A percentile compares a stretch with the other conserved stretches of the same genome.
Evolutionary conservation across 2,888 invertebrate genomes (phyloP).

Genomic region (Drosophila mercatorum): DNA sequence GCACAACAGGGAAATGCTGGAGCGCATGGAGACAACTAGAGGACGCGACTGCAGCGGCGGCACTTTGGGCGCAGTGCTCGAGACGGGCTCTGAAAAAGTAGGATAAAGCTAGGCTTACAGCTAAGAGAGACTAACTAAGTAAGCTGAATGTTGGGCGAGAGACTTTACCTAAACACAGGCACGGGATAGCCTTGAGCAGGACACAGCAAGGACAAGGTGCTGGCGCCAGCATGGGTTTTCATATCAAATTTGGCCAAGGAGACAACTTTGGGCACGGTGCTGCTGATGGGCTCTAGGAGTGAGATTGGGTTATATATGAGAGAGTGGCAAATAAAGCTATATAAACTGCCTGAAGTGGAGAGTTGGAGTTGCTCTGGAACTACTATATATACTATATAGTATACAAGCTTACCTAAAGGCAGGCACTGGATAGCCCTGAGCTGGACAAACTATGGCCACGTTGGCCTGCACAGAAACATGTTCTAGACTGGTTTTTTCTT

Average conservation of each 20-base stretch:
- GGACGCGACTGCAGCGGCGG: slow-evolving; percentile 85
- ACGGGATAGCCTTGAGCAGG: slow-evolving; percentile 87
- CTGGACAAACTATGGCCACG: slow-evolving; percentile 84
- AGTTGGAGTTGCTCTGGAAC: no score
- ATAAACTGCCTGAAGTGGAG: slow-evolving; percentile 25
- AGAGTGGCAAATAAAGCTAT: not conserved
- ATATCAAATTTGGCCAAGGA: slow-evolving; percentile 85
- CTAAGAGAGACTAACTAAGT: not conserved
- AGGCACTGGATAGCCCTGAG: slow-evolving; percentile 87
- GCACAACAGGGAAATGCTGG: slow-evolving; percentile 88
- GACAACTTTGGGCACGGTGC: slow-evolving; percentile 89
- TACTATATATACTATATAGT: no score
- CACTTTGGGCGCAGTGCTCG: slow-evolving; percentile 86
- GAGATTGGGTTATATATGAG: not conserved
- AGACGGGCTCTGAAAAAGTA: slow-evolving; percentile 86
- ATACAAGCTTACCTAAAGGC: slow-evolving; percentile 85
- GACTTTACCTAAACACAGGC: slow-evolving; percentile 85
- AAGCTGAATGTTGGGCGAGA: slow-evolving; percentile 44
- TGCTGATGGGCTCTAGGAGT: slow-evolving; percentile 88
- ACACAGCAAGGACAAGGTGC: slow-evolving; percentile 80
- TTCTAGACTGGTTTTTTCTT: slow-evolving; percentile 78
- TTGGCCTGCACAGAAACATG: slow-evolving; percentile 83
- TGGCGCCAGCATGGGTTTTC: slow-evolving; percentile 68
- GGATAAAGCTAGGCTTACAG: not conserved
- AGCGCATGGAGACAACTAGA: slow-evolving; percentile 82